Evolutionary conservation across 37 sponge, comb jelly and placozoan genomes (phyloP).

Genomic region (Aphrocallistes beatrix): DNA sequence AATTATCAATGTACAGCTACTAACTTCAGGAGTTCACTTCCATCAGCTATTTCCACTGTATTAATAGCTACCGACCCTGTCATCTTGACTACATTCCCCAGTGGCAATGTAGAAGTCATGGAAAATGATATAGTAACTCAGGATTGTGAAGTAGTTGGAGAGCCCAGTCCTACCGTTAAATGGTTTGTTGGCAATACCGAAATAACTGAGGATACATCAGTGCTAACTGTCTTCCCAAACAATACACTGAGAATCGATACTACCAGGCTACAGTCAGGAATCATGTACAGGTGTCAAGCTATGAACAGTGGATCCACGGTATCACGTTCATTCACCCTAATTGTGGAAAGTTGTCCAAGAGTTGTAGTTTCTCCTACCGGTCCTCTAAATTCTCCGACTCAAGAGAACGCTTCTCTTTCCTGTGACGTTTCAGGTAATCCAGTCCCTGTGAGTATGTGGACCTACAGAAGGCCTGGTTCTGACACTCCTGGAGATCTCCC

Average conservation of each 20-base stretch:
- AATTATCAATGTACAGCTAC: background rate
- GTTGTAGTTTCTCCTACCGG: background rate
- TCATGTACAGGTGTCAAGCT: background rate
- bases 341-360: background rate
- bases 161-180: background rate
- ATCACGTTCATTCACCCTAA: background rate
- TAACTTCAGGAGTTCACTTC: background rate
- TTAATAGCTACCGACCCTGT: background rate
- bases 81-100: background rate
- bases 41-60: background rate
- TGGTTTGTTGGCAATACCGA: background rate
- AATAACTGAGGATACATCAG: background rate
- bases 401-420: background rate
- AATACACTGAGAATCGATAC: background rate
- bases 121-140: background rate
- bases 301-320: background rate
- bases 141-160: background rate
- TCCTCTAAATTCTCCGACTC: background rate
- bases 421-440: background rate
- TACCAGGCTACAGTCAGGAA: background rate
- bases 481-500: background rate
- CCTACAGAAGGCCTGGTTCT: background rate
- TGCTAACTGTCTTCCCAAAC: background rate
- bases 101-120: background rate
- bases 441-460: background rate